Evolutionary conservation across 2,888 invertebrate genomes (phyloP).

Genomic region (Lycophotia porphyrea): DNA sequence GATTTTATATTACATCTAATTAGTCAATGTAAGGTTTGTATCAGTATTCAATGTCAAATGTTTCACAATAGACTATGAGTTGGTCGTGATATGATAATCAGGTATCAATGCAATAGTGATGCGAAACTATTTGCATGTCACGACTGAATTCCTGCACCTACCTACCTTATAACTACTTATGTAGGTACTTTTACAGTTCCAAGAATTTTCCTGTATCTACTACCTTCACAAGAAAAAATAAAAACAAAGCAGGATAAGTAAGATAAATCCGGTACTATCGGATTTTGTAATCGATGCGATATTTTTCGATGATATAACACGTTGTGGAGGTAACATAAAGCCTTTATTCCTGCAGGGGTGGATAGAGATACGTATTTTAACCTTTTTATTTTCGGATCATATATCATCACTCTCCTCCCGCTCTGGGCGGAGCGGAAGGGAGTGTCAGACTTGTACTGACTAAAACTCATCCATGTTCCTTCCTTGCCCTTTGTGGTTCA

Average conservation of each 20-base stretch:
- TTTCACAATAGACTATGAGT: constrained; percentile 51
- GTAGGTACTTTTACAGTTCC: neutral
- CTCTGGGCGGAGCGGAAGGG: neutral
- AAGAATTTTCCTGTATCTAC: neutral
- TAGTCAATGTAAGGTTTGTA: constrained; percentile 30
- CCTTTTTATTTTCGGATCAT: no score
- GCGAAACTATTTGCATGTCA: constrained; percentile 51
- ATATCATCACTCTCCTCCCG: neutral
- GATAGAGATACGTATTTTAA: neutral
- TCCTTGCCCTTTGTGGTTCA: no score
- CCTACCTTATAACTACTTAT: neutral
- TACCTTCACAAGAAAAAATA: neutral
- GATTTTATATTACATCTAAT: constrained; percentile 31
- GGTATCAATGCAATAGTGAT: constrained; percentile 51
- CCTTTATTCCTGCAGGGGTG: neutral
- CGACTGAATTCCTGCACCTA: constrained; percentile 42
- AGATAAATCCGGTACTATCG: no score
- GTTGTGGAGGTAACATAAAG: neutral
- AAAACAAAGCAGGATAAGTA: neutral
- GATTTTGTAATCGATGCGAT: neutral
- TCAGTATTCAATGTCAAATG: constrained; percentile 58
- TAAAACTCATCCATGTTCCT: neutral
- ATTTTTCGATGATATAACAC: neutral
- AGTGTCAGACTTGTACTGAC: neutral
- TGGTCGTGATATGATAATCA: constrained; percentile 64